Evolutionary conservation across 2,797 vertebrate genomes (phyloP).

Genomic region (Diplodus puntazzo): DNA sequence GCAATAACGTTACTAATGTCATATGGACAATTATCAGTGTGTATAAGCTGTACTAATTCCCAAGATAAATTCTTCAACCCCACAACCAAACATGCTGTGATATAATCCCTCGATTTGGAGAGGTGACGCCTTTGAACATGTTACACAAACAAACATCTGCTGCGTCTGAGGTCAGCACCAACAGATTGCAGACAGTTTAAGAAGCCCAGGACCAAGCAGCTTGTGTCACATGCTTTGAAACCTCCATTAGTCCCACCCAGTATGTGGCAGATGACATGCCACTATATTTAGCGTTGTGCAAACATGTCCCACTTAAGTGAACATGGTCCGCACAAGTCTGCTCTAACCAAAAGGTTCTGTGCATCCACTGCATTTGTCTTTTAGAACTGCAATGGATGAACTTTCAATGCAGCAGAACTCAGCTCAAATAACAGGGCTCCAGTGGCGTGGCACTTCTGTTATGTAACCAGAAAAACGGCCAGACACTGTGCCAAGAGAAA

Average conservation of each 20-base stretch:
- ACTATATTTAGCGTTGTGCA: conserved; percentile 54
- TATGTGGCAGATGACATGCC: conserved; percentile 33
- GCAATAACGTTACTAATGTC: not conserved
- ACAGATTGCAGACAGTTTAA: conserved; percentile 74
- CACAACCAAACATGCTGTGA: not conserved
- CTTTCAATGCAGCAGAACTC: conserved; percentile 31
- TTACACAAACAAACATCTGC: conserved; percentile 64
- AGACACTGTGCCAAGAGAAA: conserved; percentile 38
- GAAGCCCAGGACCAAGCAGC: conserved; percentile 59
- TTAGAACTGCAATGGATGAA: conserved; percentile 30
- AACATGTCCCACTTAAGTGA: conserved; percentile 3
- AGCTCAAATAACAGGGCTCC: conserved; percentile 44
- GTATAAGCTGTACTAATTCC: conserved; percentile 5
- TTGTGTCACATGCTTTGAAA: conserved; percentile 56
- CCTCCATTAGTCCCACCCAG: conserved; percentile 38
- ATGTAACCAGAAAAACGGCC: conserved; percentile 44
- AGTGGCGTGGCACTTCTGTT: conserved; percentile 43
- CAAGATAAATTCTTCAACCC: not conserved
- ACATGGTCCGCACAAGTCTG: not conserved
- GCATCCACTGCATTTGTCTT: conserved; percentile 3
- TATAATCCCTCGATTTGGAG: conserved; percentile 29
- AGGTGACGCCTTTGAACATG: not conserved
- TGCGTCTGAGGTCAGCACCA: conserved; percentile 42
- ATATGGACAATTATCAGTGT: not conserved
- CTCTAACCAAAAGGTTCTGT: not conserved